phyloP scores from a whole-genome alignment of 2,888 invertebrate genomes.

The Oegoconia quadripuncta region DNA sequence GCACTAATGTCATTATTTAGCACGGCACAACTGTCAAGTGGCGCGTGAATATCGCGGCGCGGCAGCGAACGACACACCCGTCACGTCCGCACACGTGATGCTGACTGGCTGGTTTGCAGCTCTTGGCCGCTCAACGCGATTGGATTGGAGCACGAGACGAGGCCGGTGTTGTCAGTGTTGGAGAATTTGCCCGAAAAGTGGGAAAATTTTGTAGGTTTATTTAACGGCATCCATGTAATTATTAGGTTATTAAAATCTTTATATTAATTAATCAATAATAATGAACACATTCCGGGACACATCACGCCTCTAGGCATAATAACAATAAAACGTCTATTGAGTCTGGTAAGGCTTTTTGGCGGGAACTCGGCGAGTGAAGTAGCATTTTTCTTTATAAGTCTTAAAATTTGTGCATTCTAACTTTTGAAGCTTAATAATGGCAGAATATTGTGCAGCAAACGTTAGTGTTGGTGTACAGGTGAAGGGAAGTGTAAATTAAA shows the following conservation, averaged over 20 bases:
- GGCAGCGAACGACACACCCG: constrained; percentile 45
- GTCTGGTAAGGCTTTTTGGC: no score
- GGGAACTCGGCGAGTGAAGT: no score
- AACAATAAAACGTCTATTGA: no score
- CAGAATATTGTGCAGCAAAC: no score
- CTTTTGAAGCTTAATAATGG: no score
- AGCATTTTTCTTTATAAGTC: no score
- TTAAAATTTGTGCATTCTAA: no score
- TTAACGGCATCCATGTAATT: neutral
- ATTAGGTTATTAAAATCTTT: neutral
- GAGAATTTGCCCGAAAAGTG: constrained; percentile 41
- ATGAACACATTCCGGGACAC: neutral
- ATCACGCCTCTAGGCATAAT: no score
- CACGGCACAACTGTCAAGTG: constrained; percentile 67
- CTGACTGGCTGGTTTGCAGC: constrained; percentile 56
- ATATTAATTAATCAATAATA: neutral
- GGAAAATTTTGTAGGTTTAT: constrained; percentile 18
- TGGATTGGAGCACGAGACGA: constrained; percentile 43
- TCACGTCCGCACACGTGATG: constrained; percentile 67
- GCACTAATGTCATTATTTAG: constrained; percentile 60
- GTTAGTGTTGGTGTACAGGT: no score
- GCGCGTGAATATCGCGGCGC: constrained; percentile 63
- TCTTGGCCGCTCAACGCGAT: constrained; percentile 26
- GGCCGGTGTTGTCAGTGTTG: constrained; percentile 45
- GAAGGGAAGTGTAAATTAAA: no score